Conservation (phyloP, 2,888 invertebrate genomes). For the Latheticus oryzae region DNA sequence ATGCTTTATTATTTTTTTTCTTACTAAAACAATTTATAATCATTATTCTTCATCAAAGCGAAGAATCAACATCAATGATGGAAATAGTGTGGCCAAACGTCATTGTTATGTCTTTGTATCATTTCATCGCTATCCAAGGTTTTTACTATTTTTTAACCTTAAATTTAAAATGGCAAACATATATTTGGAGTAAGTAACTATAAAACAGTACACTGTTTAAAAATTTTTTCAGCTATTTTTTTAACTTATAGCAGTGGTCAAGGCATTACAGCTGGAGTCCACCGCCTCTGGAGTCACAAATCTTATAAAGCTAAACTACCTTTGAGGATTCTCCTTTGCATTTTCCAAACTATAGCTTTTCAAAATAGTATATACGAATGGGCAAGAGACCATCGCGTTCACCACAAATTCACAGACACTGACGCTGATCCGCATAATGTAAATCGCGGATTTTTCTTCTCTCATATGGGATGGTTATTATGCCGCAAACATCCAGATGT, state of each 20-base stretch:
- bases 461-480: conserved; percentile 95
- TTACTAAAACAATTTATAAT: no score
- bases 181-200: conserved; percentile 17
- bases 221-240: conserved; percentile 25
- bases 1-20: no score
- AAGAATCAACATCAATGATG: no score
- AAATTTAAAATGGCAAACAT: neutral
- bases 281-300: conserved; percentile 93
- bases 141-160: conserved; percentile 2
- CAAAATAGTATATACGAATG: conserved; percentile 91
- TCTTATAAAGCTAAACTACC: conserved; percentile 92
- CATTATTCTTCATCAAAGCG: no score
- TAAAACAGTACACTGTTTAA: neutral
- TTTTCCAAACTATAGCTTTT: conserved; percentile 88
- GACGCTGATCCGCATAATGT: conserved; percentile 93
- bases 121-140: conserved; percentile 16
- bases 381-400: conserved; percentile 84
- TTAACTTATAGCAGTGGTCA: no score
- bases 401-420: conserved; percentile 91
- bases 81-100: conserved; percentile 22
- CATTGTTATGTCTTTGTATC: conserved; percentile 4
- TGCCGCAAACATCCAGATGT: conserved; percentile 90
- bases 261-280: conserved; percentile 94
- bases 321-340: conserved; percentile 79
- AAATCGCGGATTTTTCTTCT: conserved; percentile 88